These are phyloP conservation scores for Ataeniobius toweri DNA, from an alignment of 2,797 vertebrate species.

Conservation along the genomic window DNA sequence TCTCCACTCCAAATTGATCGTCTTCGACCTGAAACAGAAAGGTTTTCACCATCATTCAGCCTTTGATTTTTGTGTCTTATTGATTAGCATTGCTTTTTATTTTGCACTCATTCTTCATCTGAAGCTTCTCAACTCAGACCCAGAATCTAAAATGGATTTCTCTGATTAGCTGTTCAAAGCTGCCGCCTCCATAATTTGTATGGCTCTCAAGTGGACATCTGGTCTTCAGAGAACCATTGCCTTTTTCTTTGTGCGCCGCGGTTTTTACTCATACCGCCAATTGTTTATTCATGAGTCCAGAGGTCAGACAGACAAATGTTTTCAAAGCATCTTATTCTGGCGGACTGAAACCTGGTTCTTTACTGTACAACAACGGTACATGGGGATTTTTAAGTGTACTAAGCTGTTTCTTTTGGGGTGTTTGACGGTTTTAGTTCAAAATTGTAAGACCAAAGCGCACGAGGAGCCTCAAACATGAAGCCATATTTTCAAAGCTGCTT, in stretches of 20 bases:
- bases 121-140: slow-evolving; percentile 8
- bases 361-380: background rate
- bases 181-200: slow-evolving; percentile 39
- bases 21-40: background rate
- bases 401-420: background rate
- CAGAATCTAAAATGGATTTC: slow-evolving; percentile 21
- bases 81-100: background rate
- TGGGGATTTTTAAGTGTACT: background rate
- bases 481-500: too few species aligned
- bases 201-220: slow-evolving; percentile 51
- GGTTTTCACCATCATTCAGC: background rate
- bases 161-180: slow-evolving; percentile 44
- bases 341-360: background rate
- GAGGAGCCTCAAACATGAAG: too few species aligned
- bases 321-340: background rate
- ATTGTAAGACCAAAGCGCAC: background rate
- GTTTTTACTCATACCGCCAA: slow-evolving; percentile 38
- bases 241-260: slow-evolving; percentile 24
- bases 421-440: background rate
- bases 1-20: background rate
- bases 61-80: slow-evolving; percentile 1
- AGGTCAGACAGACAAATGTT: background rate
- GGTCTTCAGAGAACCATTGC: slow-evolving; percentile 41
- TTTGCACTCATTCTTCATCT: background rate
- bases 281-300: slow-evolving; percentile 44